phyloP scores from a whole-genome alignment of 2,797 vertebrate species.

The Arremon brunneinucha region DNA sequence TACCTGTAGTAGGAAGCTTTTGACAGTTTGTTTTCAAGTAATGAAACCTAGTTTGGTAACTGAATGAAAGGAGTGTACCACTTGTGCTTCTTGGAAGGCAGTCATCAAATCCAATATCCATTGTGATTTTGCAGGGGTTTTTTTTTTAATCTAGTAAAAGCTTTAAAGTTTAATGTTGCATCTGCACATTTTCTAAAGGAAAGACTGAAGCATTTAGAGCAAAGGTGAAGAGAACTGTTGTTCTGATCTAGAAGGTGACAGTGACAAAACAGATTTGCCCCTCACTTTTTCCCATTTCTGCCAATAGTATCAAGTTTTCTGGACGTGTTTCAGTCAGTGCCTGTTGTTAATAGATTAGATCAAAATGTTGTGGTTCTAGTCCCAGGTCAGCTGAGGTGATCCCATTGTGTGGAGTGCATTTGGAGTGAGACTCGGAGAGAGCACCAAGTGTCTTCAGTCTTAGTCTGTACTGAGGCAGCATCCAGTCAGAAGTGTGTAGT shows the following conservation, averaged over 20 bases:
- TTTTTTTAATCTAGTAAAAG: background rate
- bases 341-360: background rate
- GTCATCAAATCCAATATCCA: background rate
- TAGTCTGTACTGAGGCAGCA: background rate
- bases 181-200: background rate
- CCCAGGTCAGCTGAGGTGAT: background rate
- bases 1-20: background rate
- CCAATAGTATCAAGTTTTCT: background rate
- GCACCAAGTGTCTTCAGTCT: background rate
- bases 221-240: background rate
- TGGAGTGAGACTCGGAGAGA: background rate
- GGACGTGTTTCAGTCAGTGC: fast-evolving
- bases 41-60: background rate
- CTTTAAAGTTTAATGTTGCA: background rate
- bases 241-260: background rate
- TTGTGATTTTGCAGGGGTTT: fast-evolving
- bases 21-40: background rate
- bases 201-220: background rate
- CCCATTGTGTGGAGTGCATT: background rate
- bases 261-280: background rate
- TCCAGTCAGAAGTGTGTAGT: background rate
- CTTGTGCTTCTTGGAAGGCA: background rate
- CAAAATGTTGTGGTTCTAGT: background rate
- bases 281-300: background rate
- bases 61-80: background rate